Base-by-base conservation (phyloP, 1,140 invertebrate genomes). In the Monochamus saltuarius region DNA sequence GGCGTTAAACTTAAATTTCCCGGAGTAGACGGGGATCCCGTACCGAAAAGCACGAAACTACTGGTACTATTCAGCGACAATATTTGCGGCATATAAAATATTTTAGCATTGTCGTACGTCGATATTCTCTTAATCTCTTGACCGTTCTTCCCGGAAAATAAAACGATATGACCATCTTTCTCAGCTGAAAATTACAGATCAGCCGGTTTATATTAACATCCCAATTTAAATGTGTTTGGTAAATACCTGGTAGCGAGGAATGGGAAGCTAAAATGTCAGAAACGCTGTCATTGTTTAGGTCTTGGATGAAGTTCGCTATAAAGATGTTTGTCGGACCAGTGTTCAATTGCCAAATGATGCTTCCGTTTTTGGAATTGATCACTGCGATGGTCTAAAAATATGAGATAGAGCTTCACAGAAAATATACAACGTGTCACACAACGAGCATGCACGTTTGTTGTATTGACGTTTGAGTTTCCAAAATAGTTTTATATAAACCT, bases 191-290 rank as follows among this genome's bases (percentile, higher is more conserved):
- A 40, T 35, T 22, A 10, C 7, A 52, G 9, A 16, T 52, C 43
- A 19, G 22, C 4, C 14, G n/a, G 42, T 54, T 51, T n/a, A 8
- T 11, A 55, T 4, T 55, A 8, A 17, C 7, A 1, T 55, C 10
- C 6, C n/a, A 37, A 35, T 7, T 34, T 3, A n/a, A 34, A 52
- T 43, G 19, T 52, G 16, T 29, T 53, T 6, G 29, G 34, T 19
- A 49, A 3, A 57, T 39, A 45, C 74, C 74, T 35, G 68, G 72
- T 71, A 84, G 79, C 37, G 79, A 75, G 13, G 84, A 81, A 73
- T 92, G 89, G 1, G 88, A 84, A 0, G 85, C 83, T 11, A 94
- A 76, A 35, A 94, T 74, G 71, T 94, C 91, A 1, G 82, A 79
- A 49, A 90, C 73, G 6, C 80, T 82, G 77, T 94, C 91, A 11